Evolutionary conservation across 2,113 vertebrate species (phyloP).

Genomic region (Labrus mixtus): DNA sequence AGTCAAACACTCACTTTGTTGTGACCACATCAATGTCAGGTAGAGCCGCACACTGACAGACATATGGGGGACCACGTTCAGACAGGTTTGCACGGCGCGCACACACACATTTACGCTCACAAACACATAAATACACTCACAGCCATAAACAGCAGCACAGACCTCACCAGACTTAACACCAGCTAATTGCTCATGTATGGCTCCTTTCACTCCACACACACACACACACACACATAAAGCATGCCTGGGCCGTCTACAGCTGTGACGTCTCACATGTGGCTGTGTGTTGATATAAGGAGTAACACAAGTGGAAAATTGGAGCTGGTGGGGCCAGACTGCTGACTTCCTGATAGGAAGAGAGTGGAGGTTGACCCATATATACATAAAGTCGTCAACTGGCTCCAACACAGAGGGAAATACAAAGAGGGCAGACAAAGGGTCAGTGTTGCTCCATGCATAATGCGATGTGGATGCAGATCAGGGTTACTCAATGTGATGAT

Average conservation of each 20-base stretch:
- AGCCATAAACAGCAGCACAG: constrained; percentile 59
- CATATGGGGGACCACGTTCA: constrained; percentile 26
- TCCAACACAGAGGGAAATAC: constrained; percentile 31
- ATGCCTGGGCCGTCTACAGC: constrained; percentile 61
- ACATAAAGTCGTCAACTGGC: constrained; percentile 34
- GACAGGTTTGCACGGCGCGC: not conserved
- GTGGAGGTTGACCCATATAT: constrained; percentile 68
- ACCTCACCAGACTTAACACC: constrained; percentile 64
- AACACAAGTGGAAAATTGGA: constrained; percentile 82
- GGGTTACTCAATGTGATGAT: not conserved
- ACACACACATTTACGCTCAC: constrained; percentile 9
- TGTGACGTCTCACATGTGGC: constrained; percentile 81
- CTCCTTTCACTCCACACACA: constrained; percentile 64
- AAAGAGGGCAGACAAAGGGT: constrained; percentile 42
- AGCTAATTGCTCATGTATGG: constrained; percentile 78
- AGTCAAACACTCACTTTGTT: constrained; percentile 62
- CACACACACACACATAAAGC: constrained; percentile 50
- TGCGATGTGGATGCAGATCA: constrained; percentile 14
- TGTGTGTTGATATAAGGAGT: constrained; percentile 80
- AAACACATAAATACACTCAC: constrained; percentile 45
- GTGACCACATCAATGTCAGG: constrained; percentile 65
- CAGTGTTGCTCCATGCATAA: constrained; percentile 42
- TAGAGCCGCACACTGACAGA: constrained; percentile 43
- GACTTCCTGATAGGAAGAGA: constrained; percentile 79
- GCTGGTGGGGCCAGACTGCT: constrained; percentile 76